Base-by-base conservation (phyloP, 2,888 invertebrate species). In the Flexamia atlantica region DNA sequence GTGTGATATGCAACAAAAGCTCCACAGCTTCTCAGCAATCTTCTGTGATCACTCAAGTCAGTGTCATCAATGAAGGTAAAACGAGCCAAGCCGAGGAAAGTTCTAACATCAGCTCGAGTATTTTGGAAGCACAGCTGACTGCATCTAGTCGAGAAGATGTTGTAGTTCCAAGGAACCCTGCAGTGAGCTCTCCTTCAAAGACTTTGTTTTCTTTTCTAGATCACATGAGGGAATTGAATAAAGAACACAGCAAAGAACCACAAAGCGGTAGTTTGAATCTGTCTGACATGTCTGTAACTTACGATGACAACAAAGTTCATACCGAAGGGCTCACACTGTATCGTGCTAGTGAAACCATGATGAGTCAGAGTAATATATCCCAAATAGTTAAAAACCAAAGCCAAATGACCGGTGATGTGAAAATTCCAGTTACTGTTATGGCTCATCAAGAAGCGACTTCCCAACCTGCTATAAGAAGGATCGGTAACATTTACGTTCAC, bases 111-210 rank as follows among this genome's bases (percentile, higher is more conserved):
- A 85, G 86, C 72, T 87, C 87, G 10, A 87, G 87, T 82, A 87
- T 87, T 81, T 80, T 87, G 57, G 87, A 87, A 86, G 87, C 87
- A 50, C 87, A 87, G 70, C 64, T 87, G 46, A 86, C 86, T 53
- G 82, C 81, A 17, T 50, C 82, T 64, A 74, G 57, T 81, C 72
- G 72, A 53, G 70, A 74, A 81, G 79, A 84, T 28, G 46, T 68
- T 36, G 17, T 40, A 14, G 28, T 83, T 64, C 74, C 76, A 60
- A 74, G 76, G 64, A 84, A 72, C 25, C 60, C 81, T n/a, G 72
- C 50, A 25, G 81, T 72, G 28, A 64, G 60, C 72, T 84, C 84
- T 23, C 84, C 84, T 46, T 84, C 84, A n/a, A 84, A 84, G 60
- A 82, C 82, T 57, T 76, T 84, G 30, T 84, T 84, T 50, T 82